phyloP scores from a whole-genome alignment of 1,140 invertebrate genomes.

The Trachymyrmex septentrionalis region DNA sequence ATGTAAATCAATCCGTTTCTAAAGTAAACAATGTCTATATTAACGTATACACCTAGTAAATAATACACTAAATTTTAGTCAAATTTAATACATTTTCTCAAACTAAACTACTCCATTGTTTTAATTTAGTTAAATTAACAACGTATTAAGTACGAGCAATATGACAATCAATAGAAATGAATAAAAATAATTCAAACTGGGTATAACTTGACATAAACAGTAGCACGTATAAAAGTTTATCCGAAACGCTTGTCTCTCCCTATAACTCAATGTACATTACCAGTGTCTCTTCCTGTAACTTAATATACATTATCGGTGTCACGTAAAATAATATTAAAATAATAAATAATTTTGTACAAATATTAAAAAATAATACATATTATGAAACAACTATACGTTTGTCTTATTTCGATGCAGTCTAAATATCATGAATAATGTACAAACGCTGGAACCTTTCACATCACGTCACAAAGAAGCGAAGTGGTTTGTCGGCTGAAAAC shows the following conservation, averaged over 20 bases:
- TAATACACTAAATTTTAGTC: too few relatives aligned
- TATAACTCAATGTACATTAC: too few relatives aligned
- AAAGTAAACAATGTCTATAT: too few relatives aligned
- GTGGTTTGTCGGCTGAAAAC: neutral
- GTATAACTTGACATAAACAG: too few relatives aligned
- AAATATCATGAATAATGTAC: slow-evolving; percentile 8
- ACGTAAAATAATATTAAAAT: neutral
- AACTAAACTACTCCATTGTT: too few relatives aligned
- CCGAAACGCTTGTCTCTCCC: slow-evolving; percentile 19
- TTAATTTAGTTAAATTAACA: too few relatives aligned
- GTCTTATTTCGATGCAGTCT: neutral
- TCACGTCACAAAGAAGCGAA: neutral
- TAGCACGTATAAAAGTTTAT: neutral
- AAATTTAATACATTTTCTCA: too few relatives aligned
- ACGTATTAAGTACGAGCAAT: too few relatives aligned
- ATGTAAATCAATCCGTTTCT: too few relatives aligned
- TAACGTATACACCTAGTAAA: too few relatives aligned
- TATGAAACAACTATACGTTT: neutral
- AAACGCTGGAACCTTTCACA: neutral
- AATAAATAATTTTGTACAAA: neutral
- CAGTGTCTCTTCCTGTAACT: neutral
- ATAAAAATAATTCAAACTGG: too few relatives aligned
- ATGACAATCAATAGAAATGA: too few relatives aligned
- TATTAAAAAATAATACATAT: neutral
- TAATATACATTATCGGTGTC: neutral